Conservation (phyloP, 2,113 vertebrate species). For the Dasypus novemcinctus region DNA sequence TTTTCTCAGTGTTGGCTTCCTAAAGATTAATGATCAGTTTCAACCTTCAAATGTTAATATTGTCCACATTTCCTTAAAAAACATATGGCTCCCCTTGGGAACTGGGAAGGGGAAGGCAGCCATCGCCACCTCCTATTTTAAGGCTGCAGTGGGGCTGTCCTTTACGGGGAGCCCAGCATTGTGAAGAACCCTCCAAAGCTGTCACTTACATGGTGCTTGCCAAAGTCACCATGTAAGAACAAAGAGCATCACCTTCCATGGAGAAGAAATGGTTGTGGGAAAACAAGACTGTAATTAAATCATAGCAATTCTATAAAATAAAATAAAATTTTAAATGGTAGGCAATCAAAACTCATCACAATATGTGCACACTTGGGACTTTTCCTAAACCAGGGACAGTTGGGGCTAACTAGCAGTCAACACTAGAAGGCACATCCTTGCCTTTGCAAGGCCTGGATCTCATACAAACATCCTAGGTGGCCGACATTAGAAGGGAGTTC, state of each 20-base stretch:
- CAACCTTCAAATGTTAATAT: not conserved
- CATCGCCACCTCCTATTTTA: not conserved
- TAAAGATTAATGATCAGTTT: not conserved
- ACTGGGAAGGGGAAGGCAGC: not conserved
- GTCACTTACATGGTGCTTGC: not conserved
- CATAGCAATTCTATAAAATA: conserved; percentile 9
- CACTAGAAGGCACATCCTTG: not conserved
- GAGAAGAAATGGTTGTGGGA: conserved; percentile 10
- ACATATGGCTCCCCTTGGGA: not conserved
- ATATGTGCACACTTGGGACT: not conserved
- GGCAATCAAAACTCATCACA: not conserved
- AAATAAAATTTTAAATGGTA: not conserved
- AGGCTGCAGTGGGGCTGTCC: not conserved
- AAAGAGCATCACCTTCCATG: not conserved
- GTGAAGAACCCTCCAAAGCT: not conserved
- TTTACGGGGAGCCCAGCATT: not conserved
- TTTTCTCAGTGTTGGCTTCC: conserved; percentile 1
- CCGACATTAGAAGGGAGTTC: not conserved
- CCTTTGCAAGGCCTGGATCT: not conserved
- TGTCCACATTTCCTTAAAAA: conserved; percentile 45
- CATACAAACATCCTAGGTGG: not conserved
- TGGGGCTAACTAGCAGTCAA: not conserved
- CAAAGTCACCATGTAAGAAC: conserved; percentile 18
- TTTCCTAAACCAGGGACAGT: not conserved
- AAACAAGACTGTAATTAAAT: conserved; percentile 24